A percentile compares a stretch with the other conserved stretches of the same genome.
phyloP scores from a whole-genome alignment of 2,888 invertebrate species.

The Omphaloscelis lunosa region DNA sequence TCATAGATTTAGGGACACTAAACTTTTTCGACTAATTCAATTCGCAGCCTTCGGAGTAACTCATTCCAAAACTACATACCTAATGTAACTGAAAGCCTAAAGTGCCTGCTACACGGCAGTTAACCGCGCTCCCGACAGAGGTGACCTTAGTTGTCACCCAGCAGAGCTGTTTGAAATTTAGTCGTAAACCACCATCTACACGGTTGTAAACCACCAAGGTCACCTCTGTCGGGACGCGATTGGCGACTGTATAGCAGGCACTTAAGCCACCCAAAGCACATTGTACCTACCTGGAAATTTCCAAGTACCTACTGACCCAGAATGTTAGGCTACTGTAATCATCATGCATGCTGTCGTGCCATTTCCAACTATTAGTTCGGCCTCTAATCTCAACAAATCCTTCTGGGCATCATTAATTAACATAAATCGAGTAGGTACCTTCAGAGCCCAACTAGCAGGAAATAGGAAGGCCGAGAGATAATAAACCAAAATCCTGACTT shows the following conservation, averaged over 20 bases:
- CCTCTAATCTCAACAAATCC: conserved; percentile 22
- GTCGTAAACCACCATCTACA: too few relatives aligned
- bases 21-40: not conserved
- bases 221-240: too few relatives aligned
- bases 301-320: not conserved
- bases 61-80: not conserved
- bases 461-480: conserved; percentile 18
- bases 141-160: too few relatives aligned
- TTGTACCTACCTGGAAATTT: not conserved
- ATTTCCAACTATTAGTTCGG: not conserved
- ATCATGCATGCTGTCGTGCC: not conserved
- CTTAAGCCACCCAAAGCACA: not conserved
- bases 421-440: conserved; percentile 24
- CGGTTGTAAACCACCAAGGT: too few relatives aligned
- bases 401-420: conserved; percentile 22
- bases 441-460: not conserved
- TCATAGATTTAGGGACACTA: not conserved
- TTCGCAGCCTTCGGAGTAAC: not conserved
- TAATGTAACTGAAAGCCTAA: not conserved
- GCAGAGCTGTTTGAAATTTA: too few relatives aligned
- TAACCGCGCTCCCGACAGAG: too few relatives aligned
- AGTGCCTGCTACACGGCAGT: too few relatives aligned
- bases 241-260: too few relatives aligned
- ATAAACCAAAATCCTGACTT: conserved; percentile 26
- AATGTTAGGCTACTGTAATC: not conserved